Evolutionary conservation across 2,888 invertebrate genomes (phyloP).

Genomic region (Brachylomia viminalis): DNA sequence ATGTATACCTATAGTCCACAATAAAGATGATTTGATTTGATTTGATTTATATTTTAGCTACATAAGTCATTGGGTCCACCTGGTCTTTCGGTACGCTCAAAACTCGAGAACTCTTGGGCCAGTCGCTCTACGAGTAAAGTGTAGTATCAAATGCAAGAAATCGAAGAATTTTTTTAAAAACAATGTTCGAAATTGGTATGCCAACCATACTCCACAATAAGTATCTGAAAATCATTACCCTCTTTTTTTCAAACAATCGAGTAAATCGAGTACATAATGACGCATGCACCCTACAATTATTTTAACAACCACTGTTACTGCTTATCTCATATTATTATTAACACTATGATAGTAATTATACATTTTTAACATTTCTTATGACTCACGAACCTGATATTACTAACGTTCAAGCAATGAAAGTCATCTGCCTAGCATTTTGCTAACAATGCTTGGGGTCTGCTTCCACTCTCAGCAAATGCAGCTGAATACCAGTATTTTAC

Average conservation of each 20-base stretch:
- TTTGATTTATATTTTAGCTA: no score
- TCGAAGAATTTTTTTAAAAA: no score
- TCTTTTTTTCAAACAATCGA: conserved; percentile 51
- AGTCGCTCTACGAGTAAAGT: no score
- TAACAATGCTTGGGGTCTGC: not conserved
- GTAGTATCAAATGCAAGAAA: no score
- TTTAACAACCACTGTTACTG: conserved; percentile 22
- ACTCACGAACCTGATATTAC: not conserved
- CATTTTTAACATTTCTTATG: conserved; percentile 18
- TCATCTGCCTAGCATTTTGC: not conserved
- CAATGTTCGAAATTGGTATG: no score
- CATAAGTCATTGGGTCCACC: no score
- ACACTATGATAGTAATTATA: conserved; percentile 26
- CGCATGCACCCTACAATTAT: conserved; percentile 47
- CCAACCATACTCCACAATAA: no score
- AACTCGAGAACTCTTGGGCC: no score
- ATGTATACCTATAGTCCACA: no score
- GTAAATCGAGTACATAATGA: conserved; percentile 53
- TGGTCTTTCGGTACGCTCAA: no score
- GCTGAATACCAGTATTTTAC: not conserved
- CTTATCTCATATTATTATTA: conserved; percentile 40
- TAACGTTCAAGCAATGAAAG: conserved; percentile 43
- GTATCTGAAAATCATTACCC: conserved; percentile 56
- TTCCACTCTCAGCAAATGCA: not conserved
- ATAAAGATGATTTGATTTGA: no score